phyloP scores from a whole-genome alignment of 2,888 invertebrate species.

The Platerodrilus igneus region DNA sequence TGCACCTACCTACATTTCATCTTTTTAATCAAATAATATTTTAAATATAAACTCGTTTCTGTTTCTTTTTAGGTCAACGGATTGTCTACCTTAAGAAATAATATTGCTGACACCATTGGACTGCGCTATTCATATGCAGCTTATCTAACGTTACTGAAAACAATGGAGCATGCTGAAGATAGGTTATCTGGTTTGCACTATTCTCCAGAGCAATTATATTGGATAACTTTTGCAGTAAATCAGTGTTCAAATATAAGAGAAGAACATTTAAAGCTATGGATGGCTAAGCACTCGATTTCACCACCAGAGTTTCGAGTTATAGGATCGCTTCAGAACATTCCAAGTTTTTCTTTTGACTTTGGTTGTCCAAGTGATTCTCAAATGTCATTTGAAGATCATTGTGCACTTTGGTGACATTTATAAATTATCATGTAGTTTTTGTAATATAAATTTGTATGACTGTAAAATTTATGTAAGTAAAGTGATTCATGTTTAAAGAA shows the following conservation, averaged over 20 bases:
- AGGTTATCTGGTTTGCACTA: slow-evolving; percentile 63
- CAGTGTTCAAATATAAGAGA: slow-evolving; percentile 82
- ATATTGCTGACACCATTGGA: slow-evolving; percentile 93
- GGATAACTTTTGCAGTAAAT: slow-evolving; percentile 79
- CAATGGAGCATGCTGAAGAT: slow-evolving; percentile 58
- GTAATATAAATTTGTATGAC: no score
- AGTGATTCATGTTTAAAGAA: no score
- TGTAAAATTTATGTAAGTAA: no score
- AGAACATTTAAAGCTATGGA: slow-evolving; percentile 62
- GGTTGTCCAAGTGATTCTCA: slow-evolving; percentile 55
- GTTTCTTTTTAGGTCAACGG: slow-evolving; percentile 68
- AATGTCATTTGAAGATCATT: slow-evolving; percentile 61
- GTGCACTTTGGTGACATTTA: slow-evolving; percentile 63
- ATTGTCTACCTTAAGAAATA: slow-evolving; percentile 87
- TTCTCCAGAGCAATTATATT: slow-evolving; percentile 69
- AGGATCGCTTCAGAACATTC: slow-evolving; percentile 59
- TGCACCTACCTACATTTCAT: no score
- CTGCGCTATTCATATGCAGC: slow-evolving; percentile 86
- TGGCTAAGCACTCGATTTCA: slow-evolving; percentile 73
- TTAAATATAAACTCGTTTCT: slow-evolving; percentile 43
- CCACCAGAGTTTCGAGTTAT: slow-evolving; percentile 60
- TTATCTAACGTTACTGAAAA: slow-evolving; percentile 67
- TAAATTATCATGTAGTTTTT: no score
- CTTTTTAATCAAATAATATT: slow-evolving; percentile 53
- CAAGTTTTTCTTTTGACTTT: slow-evolving; percentile 59